Percentiles rank a stretch among this genome's conserved stretches.
These are phyloP conservation scores for Pomacea maculata DNA, from an alignment of 1,140 invertebrate genomes.

Conservation along the genomic window DNA sequence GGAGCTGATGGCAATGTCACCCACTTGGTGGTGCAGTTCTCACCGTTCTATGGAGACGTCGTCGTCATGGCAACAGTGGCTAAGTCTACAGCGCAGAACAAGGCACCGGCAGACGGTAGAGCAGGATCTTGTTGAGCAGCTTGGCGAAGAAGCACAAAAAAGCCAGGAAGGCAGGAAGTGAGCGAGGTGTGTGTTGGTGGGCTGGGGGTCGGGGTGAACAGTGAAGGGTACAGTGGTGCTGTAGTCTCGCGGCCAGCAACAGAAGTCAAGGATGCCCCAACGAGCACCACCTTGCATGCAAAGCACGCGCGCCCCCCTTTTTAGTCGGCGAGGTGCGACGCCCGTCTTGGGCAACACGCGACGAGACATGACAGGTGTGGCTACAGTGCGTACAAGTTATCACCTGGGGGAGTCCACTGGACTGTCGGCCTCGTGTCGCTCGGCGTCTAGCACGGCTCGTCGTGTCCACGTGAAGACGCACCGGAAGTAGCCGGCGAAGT, in stretches of 20 bases:
- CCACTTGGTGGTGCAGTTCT: no score
- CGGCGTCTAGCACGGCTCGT: background rate
- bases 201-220: no score
- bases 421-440: background rate
- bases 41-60: no score
- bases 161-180: no score
- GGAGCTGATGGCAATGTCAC: no score
- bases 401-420: slow-evolving; percentile 12
- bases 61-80: no score
- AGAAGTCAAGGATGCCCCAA: background rate
- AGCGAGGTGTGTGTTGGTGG: no score
- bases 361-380: background rate
- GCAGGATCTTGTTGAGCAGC: no score
- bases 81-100: no score
- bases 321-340: background rate
- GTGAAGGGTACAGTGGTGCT: no score
- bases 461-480: slow-evolving; percentile 18
- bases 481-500: slow-evolving; percentile 19
- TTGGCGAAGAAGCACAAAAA: no score
- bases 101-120: no score
- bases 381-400: background rate
- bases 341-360: background rate
- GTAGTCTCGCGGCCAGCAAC: background rate
- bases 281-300: background rate
- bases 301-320: background rate